A percentile compares a stretch with the other conserved stretches of the same genome.
Evolutionary conservation across 1,140 invertebrate genomes (phyloP).

Genomic region (Brachystomella parvula): DNA sequence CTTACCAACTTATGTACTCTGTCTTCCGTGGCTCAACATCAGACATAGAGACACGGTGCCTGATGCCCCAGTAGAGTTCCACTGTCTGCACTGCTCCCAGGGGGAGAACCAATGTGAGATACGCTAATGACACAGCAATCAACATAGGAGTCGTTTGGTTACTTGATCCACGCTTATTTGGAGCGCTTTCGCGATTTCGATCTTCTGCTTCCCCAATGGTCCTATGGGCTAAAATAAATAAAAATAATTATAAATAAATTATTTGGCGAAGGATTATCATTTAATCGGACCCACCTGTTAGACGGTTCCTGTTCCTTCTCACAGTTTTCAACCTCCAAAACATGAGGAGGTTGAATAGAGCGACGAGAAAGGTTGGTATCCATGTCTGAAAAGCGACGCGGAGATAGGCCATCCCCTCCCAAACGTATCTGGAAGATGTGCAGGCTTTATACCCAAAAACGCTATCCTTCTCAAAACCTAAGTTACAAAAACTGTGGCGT

Average conservation of each 20-base stretch:
- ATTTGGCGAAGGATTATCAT: not conserved
- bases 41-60: not conserved
- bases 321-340: slow-evolving; percentile 37
- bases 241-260: not conserved
- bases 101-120: slow-evolving; percentile 42
- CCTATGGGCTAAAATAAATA: not conserved
- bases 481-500: too few relatives aligned
- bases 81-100: slow-evolving; percentile 43
- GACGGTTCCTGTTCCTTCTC: slow-evolving; percentile 17
- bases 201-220: not conserved
- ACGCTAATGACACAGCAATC: slow-evolving; percentile 40
- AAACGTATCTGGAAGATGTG: slow-evolving; percentile 40
- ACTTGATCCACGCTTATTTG: not conserved
- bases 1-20: slow-evolving; percentile 22
- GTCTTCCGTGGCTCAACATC: not conserved
- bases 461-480: slow-evolving; percentile 44
- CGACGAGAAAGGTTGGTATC: slow-evolving; percentile 43
- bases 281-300: slow-evolving; percentile 25
- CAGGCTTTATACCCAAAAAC: slow-evolving; percentile 43
- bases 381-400: slow-evolving; percentile 44
- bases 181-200: slow-evolving; percentile 1
- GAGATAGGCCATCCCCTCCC: slow-evolving; percentile 42
- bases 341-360: slow-evolving; percentile 42
- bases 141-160: slow-evolving; percentile 32
- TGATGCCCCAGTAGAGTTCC: slow-evolving; percentile 42